A percentile compares a stretch with the other conserved stretches of the same genome.
Conservation (phyloP, 37 sponge, comb jelly and placozoan genomes). For the Beroe ovata region DNA sequence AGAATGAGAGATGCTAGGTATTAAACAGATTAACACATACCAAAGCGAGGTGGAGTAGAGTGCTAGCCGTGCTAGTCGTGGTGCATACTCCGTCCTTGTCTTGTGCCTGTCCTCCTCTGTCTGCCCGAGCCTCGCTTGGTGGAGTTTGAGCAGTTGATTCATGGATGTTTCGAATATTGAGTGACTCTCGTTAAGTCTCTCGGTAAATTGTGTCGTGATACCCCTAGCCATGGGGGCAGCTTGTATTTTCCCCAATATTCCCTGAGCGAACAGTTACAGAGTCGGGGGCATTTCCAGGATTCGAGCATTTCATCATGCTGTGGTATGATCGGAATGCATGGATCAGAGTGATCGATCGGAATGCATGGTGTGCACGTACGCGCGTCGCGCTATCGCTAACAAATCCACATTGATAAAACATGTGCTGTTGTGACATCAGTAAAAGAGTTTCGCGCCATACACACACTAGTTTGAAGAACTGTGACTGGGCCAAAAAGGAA, state of each 20-base stretch:
- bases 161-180: constrained; percentile 32
- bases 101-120: constrained; percentile 57
- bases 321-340: too few relatives aligned
- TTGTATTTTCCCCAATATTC: constrained; percentile 22
- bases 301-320: too few relatives aligned
- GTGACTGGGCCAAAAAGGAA: too few relatives aligned
- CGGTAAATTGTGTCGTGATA: constrained; percentile 55
- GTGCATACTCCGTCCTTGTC: constrained; percentile 59
- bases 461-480: too few relatives aligned
- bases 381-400: not conserved
- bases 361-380: not conserved
- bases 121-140: constrained; percentile 59
- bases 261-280: too few relatives aligned
- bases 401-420: not conserved
- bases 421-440: not conserved
- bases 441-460: not conserved
- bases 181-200: constrained; percentile 59
- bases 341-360: too few relatives aligned
- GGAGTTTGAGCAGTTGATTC: constrained; percentile 54
- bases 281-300: too few relatives aligned
- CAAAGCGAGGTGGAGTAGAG: constrained; percentile 47
- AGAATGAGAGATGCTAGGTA: too few relatives aligned
- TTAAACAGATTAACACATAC: too few relatives aligned
- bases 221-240: constrained; percentile 44
- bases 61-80: constrained; percentile 42